A percentile compares a stretch with the other conserved stretches of the same genome.
Conservation (phyloP, 2,113 vertebrate genomes). For the Maylandia zebra region DNA sequence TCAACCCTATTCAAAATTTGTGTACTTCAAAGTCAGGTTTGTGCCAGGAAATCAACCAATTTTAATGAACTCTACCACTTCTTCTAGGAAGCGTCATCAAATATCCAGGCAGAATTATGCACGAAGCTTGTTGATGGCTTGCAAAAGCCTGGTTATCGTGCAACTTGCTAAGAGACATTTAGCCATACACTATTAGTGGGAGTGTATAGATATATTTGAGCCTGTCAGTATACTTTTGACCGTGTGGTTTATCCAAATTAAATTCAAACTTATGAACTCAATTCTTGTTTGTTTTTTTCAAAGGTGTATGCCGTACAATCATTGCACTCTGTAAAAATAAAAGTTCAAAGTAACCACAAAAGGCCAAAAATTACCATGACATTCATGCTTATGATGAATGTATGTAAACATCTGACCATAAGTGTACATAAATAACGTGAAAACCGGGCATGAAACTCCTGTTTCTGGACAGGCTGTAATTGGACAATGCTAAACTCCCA, state of each 20-base stretch:
- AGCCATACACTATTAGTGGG: accelerated
- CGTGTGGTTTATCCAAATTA: not conserved
- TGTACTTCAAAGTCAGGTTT: not conserved
- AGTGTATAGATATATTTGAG: not conserved
- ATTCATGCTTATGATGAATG: not conserved
- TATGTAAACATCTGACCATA: not conserved
- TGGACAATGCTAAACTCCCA: not conserved
- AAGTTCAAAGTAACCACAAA: not conserved
- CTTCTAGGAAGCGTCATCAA: accelerated
- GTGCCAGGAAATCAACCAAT: not conserved
- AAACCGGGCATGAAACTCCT: not conserved
- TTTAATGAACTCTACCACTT: not conserved
- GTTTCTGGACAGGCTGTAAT: not conserved
- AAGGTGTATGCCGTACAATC: not conserved
- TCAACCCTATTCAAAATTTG: not conserved
- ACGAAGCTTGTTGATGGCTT: not conserved
- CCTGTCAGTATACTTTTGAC: not conserved
- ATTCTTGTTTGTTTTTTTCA: not conserved
- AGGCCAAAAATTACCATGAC: not conserved
- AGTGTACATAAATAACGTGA: not conserved
- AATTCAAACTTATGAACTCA: not conserved
- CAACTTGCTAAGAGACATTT: not conserved
- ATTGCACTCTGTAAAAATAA: not conserved
- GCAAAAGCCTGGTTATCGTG: not conserved
- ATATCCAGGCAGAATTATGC: not conserved